phyloP scores from a whole-genome alignment of 2,113 vertebrate genomes.

The Gymnarchus niloticus region DNA sequence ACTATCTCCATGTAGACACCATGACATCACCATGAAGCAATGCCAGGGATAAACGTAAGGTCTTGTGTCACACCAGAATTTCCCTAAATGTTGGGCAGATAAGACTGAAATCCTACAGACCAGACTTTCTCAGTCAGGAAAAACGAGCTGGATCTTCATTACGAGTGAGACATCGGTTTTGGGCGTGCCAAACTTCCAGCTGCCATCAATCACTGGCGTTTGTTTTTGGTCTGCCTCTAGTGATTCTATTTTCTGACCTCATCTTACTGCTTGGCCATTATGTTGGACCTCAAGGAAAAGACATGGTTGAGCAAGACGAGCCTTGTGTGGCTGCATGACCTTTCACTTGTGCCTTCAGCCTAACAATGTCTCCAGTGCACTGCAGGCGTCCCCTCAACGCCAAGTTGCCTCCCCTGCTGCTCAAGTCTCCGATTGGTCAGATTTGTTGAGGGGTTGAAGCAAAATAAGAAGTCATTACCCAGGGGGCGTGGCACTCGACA shows the following conservation, averaged over 20 bases:
- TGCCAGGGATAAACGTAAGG: neutral
- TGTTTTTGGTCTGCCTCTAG: neutral
- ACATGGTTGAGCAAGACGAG: neutral
- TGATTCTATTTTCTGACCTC: neutral
- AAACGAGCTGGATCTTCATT: neutral
- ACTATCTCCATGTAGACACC: neutral
- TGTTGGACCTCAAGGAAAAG: neutral
- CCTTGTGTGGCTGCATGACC: neutral
- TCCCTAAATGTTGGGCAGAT: neutral
- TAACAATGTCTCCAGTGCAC: neutral
- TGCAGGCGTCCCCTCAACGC: neutral
- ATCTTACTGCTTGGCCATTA: neutral
- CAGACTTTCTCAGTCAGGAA: neutral
- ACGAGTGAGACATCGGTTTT: neutral
- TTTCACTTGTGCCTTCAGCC: neutral
- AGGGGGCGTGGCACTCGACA: neutral
- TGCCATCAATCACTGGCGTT: neutral
- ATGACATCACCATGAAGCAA: neutral
- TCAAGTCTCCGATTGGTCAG: neutral
- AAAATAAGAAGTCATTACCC: neutral
- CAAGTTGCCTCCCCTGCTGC: neutral
- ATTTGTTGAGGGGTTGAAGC: neutral
- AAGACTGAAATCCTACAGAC: neutral
- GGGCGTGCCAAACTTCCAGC: neutral
- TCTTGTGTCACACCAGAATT: neutral